Evolutionary conservation across 1,140 invertebrate species (phyloP).

Genomic region (Nixonia krombeini): DNA sequence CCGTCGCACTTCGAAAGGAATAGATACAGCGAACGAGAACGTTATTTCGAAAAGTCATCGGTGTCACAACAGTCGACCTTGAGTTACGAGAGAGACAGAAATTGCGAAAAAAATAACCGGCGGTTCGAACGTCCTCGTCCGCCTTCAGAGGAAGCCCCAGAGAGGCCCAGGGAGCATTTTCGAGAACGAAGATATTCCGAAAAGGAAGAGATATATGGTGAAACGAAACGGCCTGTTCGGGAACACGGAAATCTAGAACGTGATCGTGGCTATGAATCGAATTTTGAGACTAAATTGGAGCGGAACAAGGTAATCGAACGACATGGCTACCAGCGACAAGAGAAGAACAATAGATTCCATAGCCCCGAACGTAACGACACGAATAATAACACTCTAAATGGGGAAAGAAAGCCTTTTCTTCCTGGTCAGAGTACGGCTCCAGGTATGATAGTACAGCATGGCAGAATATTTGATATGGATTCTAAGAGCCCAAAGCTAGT

Average conservation of each 20-base stretch:
- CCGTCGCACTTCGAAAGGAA: no score
- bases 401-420: slow-evolving; percentile 48
- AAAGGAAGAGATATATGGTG: slow-evolving; percentile 67
- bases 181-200: slow-evolving; percentile 62
- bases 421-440: slow-evolving; percentile 62
- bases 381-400: slow-evolving; percentile 74
- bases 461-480: slow-evolving; percentile 65
- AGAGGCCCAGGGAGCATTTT: slow-evolving; percentile 56
- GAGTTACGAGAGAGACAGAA: slow-evolving; percentile 52
- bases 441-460: slow-evolving; percentile 56
- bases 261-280: slow-evolving; percentile 69
- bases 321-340: slow-evolving; percentile 50
- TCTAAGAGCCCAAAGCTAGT: slow-evolving; percentile 74
- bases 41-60: slow-evolving; percentile 56
- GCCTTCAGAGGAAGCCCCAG: slow-evolving; percentile 66
- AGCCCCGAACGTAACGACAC: slow-evolving; percentile 72
- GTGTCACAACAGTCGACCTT: slow-evolving; percentile 43
- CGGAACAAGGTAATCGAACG: slow-evolving; percentile 63
- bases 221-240: slow-evolving; percentile 44
- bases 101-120: slow-evolving; percentile 60
- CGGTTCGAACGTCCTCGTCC: slow-evolving; percentile 65
- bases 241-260: slow-evolving; percentile 54
- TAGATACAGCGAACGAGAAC: slow-evolving; percentile 47
- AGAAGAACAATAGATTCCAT: slow-evolving; percentile 28
- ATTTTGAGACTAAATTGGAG: slow-evolving; percentile 70